phyloP scores from a whole-genome alignment of 2,888 invertebrate genomes.

The Thymelicus sylvestris region DNA sequence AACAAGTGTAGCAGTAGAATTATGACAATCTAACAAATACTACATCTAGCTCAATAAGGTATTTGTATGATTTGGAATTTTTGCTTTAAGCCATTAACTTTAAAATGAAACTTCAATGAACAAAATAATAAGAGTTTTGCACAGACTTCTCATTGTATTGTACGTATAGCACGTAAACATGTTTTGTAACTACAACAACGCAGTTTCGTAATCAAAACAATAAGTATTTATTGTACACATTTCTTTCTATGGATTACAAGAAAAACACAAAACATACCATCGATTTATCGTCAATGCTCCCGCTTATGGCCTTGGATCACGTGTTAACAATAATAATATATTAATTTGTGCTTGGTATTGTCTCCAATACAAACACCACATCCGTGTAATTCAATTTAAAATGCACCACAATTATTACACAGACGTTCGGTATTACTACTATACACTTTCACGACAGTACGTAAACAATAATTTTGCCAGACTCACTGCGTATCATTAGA shows the following conservation, averaged over 20 bases:
- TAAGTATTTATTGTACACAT: constrained; percentile 30
- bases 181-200: constrained; percentile 53
- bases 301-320: constrained; percentile 63
- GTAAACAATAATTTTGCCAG: constrained; percentile 40
- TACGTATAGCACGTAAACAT: constrained; percentile 38
- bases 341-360: constrained; percentile 47
- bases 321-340: constrained; percentile 67
- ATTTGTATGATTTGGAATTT: not conserved
- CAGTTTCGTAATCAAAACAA: constrained; percentile 62
- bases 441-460: constrained; percentile 27
- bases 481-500: constrained; percentile 49
- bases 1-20: not conserved
- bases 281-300: constrained; percentile 47
- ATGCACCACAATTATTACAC: constrained; percentile 9
- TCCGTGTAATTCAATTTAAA: constrained; percentile 10
- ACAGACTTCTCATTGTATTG: constrained; percentile 30
- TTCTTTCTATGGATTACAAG: not conserved
- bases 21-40: not conserved
- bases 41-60: not conserved
- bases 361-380: constrained; percentile 28
- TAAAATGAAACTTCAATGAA: not conserved
- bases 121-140: constrained; percentile 13
- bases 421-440: constrained; percentile 24
- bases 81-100: not conserved
- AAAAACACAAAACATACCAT: constrained; percentile 25